phyloP scores from a whole-genome alignment of 1,140 invertebrate genomes.

The Sinella curviseta region DNA sequence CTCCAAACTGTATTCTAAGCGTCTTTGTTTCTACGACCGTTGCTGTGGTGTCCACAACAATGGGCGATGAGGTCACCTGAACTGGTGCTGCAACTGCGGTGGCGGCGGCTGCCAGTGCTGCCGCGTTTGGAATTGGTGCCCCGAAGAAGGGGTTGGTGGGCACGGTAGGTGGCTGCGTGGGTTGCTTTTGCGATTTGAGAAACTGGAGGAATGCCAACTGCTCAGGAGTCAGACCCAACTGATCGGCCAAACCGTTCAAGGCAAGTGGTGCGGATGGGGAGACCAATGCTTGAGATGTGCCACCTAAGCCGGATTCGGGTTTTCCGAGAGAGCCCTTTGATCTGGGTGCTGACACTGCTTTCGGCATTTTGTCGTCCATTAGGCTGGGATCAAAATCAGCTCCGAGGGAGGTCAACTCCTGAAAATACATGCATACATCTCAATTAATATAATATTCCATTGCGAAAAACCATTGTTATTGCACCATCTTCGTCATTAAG shows the following conservation, averaged over 20 bases:
- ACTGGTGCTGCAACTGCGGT: constrained; percentile 56
- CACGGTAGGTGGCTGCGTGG: constrained; percentile 59
- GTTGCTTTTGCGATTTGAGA: constrained; percentile 55
- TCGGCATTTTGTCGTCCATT: constrained; percentile 59
- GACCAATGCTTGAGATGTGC: background rate
- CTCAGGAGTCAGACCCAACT: constrained; percentile 66
- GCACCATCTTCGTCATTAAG: background rate
- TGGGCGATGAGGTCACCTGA: constrained; percentile 75
- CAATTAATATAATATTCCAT: background rate
- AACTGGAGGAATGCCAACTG: constrained; percentile 61
- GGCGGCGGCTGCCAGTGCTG: background rate
- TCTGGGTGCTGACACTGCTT: background rate
- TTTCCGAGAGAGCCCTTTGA: constrained; percentile 16
- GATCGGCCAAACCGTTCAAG: constrained; percentile 39
- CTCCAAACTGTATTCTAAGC: constrained; percentile 81
- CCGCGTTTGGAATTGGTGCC: constrained; percentile 23
- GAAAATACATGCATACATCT: background rate
- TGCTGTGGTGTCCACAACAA: constrained; percentile 75
- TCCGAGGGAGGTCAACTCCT: constrained; percentile 67
- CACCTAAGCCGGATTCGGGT: constrained; percentile 55
- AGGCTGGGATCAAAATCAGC: constrained; percentile 69
- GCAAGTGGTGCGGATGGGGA: constrained; percentile 55
- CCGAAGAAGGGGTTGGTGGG: constrained; percentile 54
- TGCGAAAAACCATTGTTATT: too few relatives aligned
- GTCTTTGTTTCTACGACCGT: constrained; percentile 79